Evolutionary conservation across 2,888 invertebrate genomes (phyloP), one percentile per base, ranked within the genome.

Genomic region (Troglohyphantes excavatus): DNA sequence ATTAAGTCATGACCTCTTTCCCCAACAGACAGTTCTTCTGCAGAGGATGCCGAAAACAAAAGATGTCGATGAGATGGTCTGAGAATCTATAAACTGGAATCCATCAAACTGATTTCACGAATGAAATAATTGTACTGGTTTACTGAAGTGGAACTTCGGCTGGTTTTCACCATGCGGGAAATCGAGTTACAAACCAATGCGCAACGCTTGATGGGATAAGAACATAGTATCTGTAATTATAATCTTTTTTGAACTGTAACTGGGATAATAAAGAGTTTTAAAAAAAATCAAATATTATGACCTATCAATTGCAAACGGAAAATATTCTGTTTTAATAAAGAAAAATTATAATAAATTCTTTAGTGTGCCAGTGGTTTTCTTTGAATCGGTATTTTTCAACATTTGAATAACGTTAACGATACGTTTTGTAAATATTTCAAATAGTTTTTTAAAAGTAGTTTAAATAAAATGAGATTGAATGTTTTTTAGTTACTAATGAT

Each of bases 181-280:
- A 61, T 63, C 26, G 65, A 23, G 65, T 65, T 65, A 65, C 61
- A 75, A 78, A 65, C 59, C 65, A 63, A 78, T 65, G 26, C 11
- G 78, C 39, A 78, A 78, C 78, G 78, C 33, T 33, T 78, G 78
- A 78, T 2, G 63, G 65, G 33, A 26, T 39, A 63, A 61, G 78
- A 63, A 63, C 78, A 65, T 26, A 39, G 9, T 2, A 33, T 2
- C 65, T n/a, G n/a, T n/a, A n/a, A n/a, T 21, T 26, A 26, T 26
- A 39, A 63, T 39, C 43, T 29, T 17, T 33, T 26, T 13, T 39
- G 65, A 53, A 17, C 53, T 53, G 13, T 23, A 27, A 46, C 46
- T 26, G 46, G n/a, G 72, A 46, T 72, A 46, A 46, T 46, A 72
- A 72, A 13, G 46, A n/a, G n/a, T 46, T 21, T n/a, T 11, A 26